phyloP scores from a whole-genome alignment of 2,113 vertebrate species.

The Perca schrenkii region DNA sequence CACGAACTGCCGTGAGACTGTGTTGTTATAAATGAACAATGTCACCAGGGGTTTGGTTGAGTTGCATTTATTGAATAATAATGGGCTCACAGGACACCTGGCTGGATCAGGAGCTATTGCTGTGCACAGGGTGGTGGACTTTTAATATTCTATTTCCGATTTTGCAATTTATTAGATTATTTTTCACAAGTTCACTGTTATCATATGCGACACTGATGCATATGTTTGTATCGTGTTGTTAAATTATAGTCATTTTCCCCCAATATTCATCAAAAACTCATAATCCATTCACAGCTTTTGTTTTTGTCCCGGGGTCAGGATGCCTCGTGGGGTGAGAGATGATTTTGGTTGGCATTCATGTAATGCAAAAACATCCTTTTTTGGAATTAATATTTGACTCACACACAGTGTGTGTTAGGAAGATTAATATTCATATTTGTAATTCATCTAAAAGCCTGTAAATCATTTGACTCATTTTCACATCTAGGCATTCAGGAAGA shows the following conservation, averaged over 20 bases:
- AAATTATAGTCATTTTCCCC: not conserved
- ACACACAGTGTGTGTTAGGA: too few relatives aligned
- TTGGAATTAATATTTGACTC: not conserved
- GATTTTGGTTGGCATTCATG: not conserved
- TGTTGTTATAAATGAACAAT: not conserved
- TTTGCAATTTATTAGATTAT: conserved; percentile 14
- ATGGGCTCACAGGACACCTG: conserved; percentile 3
- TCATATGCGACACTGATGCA: not conserved
- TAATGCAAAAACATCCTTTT: conserved; percentile 11
- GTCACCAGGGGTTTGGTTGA: conserved; percentile 24
- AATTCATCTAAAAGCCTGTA: not conserved
- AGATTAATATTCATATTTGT: too few relatives aligned
- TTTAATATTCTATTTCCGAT: not conserved
- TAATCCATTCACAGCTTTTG: not conserved
- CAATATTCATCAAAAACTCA: not conserved
- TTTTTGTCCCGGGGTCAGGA: not conserved
- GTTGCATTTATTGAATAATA: conserved; percentile 24
- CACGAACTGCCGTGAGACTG: too few relatives aligned
- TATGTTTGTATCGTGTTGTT: not conserved
- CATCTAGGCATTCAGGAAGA: not conserved
- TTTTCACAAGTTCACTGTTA: not conserved
- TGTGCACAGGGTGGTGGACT: not conserved
- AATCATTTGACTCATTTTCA: not conserved
- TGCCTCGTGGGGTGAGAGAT: not conserved
- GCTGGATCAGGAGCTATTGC: not conserved